phyloP scores from a whole-genome alignment of 2,888 invertebrate species.

The Ditula angustiorana region DNA sequence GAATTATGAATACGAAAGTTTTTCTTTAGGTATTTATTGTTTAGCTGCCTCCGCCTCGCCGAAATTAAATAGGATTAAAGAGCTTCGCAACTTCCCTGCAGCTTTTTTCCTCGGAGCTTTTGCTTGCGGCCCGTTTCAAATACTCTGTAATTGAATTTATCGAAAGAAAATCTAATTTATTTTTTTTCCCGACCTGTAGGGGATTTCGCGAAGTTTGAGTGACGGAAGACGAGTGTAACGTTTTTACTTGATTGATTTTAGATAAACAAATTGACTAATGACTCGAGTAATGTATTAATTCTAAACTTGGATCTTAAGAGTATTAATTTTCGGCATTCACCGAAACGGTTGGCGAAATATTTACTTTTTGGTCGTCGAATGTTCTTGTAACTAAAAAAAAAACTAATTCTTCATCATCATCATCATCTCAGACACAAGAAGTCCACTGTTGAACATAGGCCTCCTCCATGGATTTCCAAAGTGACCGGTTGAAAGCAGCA shows the following conservation, averaged over 20 bases:
- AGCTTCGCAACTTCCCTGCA: conserved; percentile 28
- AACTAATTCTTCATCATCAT: too few species aligned
- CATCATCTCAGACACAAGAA: too few species aligned
- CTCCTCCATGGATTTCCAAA: too few species aligned
- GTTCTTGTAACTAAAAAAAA: too few species aligned
- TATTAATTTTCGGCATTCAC: too few species aligned
- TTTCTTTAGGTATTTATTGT: conserved; percentile 40
- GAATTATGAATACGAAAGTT: conserved; percentile 40
- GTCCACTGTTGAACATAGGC: too few species aligned
- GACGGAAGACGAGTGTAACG: conserved; percentile 10
- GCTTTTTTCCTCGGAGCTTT: conserved; percentile 26
- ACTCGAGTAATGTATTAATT: too few species aligned
- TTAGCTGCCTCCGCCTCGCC: conserved; percentile 28
- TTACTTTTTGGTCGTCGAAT: too few species aligned
- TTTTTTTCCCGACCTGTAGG: conserved; percentile 22
- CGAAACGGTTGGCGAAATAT: too few species aligned
- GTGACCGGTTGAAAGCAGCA: too few species aligned
- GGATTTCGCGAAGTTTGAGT: conserved; percentile 27
- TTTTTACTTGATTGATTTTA: conserved; percentile 7
- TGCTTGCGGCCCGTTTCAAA: conserved; percentile 21
- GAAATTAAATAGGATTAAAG: conserved; percentile 40
- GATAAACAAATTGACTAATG: neutral
- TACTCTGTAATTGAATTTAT: conserved; percentile 38
- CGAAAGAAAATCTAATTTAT: conserved; percentile 37
- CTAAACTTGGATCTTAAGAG: too few species aligned